Percentiles rank a stretch among this genome's conserved stretches.
phyloP scores from a whole-genome alignment of 2,888 invertebrate species.

The Craniophora ligustri region DNA sequence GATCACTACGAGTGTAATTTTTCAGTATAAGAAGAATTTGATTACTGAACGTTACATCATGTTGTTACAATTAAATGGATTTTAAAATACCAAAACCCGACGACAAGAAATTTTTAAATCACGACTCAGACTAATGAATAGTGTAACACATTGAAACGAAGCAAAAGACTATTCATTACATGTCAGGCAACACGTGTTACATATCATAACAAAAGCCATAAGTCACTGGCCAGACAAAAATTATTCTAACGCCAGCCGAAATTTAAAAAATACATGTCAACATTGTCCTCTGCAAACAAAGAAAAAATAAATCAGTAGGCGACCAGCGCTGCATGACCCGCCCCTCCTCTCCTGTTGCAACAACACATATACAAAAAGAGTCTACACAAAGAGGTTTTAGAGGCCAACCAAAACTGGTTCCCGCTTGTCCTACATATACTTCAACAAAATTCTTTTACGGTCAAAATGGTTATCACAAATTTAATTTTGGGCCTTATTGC shows the following conservation, averaged over 20 bases:
- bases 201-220: constrained; percentile 56
- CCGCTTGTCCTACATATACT: constrained; percentile 70
- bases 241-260: constrained; percentile 57
- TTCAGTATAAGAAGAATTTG: no score
- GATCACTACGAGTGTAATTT: no score
- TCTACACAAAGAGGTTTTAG: constrained; percentile 75
- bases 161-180: constrained; percentile 30
- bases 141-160: constrained; percentile 29
- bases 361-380: constrained; percentile 56
- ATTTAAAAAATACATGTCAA: constrained; percentile 78
- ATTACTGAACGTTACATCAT: no score
- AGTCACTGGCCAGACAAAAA: constrained; percentile 60
- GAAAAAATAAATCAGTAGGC: constrained; percentile 83
- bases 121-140: constrained; percentile 22
- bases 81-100: constrained; percentile 13
- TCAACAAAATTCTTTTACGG: constrained; percentile 66
- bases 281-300: constrained; percentile 83
- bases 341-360: constrained; percentile 61
- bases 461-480: constrained; percentile 59
- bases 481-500: constrained; percentile 69
- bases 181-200: constrained; percentile 53
- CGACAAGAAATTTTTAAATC: constrained; percentile 30
- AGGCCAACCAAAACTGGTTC: constrained; percentile 63
- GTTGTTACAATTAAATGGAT: constrained; percentile 5
- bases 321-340: constrained; percentile 61